These are phyloP conservation scores for Dynastes hyllus DNA, from an alignment of 2,888 invertebrate species.

Conservation along the genomic window DNA sequence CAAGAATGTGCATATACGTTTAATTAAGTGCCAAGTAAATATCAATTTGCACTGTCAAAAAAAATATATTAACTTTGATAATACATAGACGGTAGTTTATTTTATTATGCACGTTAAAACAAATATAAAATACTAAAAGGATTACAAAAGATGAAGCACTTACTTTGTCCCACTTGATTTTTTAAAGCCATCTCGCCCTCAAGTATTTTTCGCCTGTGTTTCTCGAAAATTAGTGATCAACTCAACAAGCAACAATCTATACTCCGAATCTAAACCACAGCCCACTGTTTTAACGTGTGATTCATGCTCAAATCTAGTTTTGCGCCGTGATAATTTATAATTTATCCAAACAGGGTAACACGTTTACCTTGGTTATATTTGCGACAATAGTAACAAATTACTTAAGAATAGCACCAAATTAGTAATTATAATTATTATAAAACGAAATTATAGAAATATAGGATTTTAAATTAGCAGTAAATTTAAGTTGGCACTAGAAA, in stretches of 20 bases:
- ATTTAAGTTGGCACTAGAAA: slow-evolving; percentile 4
- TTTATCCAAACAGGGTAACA: not conserved
- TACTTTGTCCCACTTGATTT: slow-evolving; percentile 90
- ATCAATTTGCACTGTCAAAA: slow-evolving; percentile 21
- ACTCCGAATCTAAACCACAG: slow-evolving; percentile 11
- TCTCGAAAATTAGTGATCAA: slow-evolving; percentile 15
- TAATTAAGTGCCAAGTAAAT: not conserved
- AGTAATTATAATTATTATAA: not conserved
- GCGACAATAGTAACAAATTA: not conserved
- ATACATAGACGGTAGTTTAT: slow-evolving; percentile 20
- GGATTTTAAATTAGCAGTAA: not conserved
- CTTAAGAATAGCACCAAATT: not conserved
- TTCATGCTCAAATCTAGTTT: slow-evolving; percentile 22
- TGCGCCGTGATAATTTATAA: not conserved
- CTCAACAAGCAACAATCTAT: not conserved
- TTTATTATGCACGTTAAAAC: not conserved
- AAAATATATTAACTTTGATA: slow-evolving; percentile 4
- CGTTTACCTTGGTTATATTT: not conserved
- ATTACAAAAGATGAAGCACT: slow-evolving; percentile 71
- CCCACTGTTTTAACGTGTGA: slow-evolving; percentile 35
- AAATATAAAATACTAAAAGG: not conserved
- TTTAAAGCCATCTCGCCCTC: slow-evolving; percentile 83
- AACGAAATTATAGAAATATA: not conserved
- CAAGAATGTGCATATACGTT: not conserved
- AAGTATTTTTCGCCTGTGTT: not conserved